phyloP scores from a whole-genome alignment of 2,113 vertebrate genomes.

The Empidonax alnorum region DNA sequence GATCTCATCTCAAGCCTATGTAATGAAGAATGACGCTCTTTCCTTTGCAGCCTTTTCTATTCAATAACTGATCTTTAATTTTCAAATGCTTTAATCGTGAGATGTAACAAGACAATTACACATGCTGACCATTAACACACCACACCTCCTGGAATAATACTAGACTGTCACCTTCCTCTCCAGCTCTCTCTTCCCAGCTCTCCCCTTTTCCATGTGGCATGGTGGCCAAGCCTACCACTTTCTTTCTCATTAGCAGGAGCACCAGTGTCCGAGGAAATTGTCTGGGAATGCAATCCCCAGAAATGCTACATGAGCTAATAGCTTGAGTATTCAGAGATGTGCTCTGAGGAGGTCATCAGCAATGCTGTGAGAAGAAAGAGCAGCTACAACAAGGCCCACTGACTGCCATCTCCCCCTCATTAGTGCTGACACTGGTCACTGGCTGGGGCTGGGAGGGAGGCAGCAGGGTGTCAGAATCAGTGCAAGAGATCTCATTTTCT shows the following conservation, averaged over 20 bases:
- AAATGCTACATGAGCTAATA: not conserved
- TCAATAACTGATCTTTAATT: conserved; percentile 59
- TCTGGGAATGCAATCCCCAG: not conserved
- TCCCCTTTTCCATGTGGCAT: not conserved
- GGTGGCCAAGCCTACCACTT: not conserved
- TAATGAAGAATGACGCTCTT: conserved; percentile 15
- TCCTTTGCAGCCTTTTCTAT: not conserved
- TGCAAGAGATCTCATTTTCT: not conserved
- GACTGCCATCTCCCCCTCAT: not conserved
- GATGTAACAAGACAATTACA: conserved; percentile 30
- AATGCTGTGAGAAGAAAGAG: not conserved
- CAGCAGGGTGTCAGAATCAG: not conserved
- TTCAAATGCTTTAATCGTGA: conserved; percentile 31
- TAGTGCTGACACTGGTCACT: not conserved
- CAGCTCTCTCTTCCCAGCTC: not conserved
- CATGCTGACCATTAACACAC: conserved; percentile 1
- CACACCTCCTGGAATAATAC: conserved; percentile 1
- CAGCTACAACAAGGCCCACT: not conserved
- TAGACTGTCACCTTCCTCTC: not conserved
- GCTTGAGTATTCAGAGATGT: conserved; percentile 2
- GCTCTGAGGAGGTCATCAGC: not conserved
- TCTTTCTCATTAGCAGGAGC: not conserved
- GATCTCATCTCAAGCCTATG: not conserved
- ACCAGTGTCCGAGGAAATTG: not conserved
- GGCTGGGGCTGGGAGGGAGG: not conserved